Conservation (phyloP, 2,113 vertebrate species). For the Parus major region DNA sequence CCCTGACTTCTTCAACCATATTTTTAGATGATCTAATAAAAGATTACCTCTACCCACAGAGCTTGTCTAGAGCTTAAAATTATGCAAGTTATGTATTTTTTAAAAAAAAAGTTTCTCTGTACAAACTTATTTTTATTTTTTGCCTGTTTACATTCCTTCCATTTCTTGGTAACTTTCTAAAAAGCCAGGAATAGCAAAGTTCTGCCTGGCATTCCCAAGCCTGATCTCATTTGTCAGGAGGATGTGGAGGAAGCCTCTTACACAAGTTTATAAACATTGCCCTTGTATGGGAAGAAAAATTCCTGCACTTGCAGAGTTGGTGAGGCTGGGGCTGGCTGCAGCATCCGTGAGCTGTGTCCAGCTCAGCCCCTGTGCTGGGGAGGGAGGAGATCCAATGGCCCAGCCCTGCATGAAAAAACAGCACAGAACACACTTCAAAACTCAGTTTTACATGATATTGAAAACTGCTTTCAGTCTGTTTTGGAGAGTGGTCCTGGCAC, state of each 20-base stretch:
- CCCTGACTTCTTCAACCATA: background rate
- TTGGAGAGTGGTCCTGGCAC: background rate
- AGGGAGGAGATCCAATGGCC: background rate
- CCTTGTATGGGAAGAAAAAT: background rate
- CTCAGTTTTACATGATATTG: rapidly evolving
- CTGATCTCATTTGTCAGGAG: background rate
- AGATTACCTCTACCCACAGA: conserved; percentile 49
- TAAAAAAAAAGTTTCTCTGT: background rate
- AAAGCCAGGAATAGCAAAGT: conserved; percentile 15
- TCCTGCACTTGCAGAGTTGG: background rate
- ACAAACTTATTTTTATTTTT: conserved; percentile 3
- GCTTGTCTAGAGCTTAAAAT: conserved; percentile 38
- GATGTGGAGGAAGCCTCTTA: background rate
- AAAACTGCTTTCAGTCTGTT: rapidly evolving
- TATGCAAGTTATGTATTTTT: conserved; percentile 1
- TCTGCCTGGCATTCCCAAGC: background rate
- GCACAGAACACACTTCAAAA: background rate
- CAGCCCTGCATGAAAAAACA: background rate
- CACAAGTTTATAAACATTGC: background rate
- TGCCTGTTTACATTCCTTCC: conserved; percentile 15
- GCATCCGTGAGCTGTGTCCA: background rate
- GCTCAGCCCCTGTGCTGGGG: background rate
- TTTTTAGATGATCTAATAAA: conserved; percentile 57
- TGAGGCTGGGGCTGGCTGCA: background rate
- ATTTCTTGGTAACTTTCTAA: background rate